A percentile compares a stretch with the other conserved stretches of the same genome.
These are phyloP conservation scores for Blera fallax DNA, from an alignment of 2,888 invertebrate species.

Conservation along the genomic window DNA sequence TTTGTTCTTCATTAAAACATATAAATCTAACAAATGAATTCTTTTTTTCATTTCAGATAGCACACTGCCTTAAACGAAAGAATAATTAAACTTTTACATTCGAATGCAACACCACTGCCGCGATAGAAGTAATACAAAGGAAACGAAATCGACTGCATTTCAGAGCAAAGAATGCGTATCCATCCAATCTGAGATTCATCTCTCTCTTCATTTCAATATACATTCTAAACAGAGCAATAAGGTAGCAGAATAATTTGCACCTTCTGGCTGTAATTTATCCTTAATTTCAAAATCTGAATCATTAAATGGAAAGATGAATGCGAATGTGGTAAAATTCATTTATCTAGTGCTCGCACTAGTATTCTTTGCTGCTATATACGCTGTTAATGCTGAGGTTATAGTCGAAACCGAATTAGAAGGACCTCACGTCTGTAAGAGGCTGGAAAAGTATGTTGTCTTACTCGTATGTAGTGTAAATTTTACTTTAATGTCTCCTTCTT, in stretches of 20 bases:
- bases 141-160: conserved; percentile 35
- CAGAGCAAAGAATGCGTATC: conserved; percentile 1
- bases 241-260: too few relatives aligned
- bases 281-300: neutral
- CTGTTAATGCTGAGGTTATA: conserved; percentile 26
- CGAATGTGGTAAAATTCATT: conserved; percentile 24
- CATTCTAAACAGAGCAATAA: neutral
- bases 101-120: neutral
- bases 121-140: neutral
- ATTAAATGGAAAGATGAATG: conserved; percentile 39
- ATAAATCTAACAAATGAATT: neutral
- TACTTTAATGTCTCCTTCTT: neutral
- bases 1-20: too few relatives aligned
- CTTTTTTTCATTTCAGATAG: neutral
- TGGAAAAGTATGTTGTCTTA: conserved; percentile 86
- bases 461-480: neutral
- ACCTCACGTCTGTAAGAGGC: conserved; percentile 90
- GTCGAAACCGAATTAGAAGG: conserved; percentile 83
- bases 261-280: neutral
- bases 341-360: conserved; percentile 38
- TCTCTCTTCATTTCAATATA: neutral
- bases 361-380: conserved; percentile 17
- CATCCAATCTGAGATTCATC: neutral
- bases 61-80: neutral
- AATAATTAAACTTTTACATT: neutral